Evolutionary conservation across 2,888 invertebrate species (phyloP), one percentile per base, ranked within the genome.

Genomic region (Harpalus rufipes): DNA sequence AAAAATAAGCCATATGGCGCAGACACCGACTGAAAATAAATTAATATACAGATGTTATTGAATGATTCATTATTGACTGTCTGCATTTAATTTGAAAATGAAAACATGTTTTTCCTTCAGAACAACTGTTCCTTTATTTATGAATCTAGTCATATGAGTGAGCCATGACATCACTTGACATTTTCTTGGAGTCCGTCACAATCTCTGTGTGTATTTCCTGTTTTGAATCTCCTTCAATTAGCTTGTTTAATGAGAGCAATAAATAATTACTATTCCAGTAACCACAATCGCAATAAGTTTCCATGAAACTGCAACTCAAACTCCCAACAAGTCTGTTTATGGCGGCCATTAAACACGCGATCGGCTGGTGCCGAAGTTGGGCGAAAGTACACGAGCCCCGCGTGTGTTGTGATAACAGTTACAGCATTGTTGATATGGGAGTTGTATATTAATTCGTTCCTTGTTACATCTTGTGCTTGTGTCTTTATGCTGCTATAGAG

Each of bases 351-450:
- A 74, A 74, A 74, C 44, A 44, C 18, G 51, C 72, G 44, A 74
- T 74, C 72, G 72, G 72, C 44, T 16, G 72, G 41, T 44, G 72
- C 44, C 72, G 72, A 78, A 78, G 78, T 58, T 78, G 21, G 56
- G 25, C 78, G 58, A 78, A 78, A 58, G 78, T 58, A 58, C 32
- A 78, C 58, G 58, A 58, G 58, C 32, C 78, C 78, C 59, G 68
- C 39, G 68, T 44, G 51, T 63, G 68, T 51, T n/a, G 85, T 80
- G 85, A 85, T 85, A 85, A 85, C 59, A 59, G 51, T 80, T 85
- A 80, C 72, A 68, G 80, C 39, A 72, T 80, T 72, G 85, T 80
- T 85, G 85, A 85, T 72, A 80, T 85, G 85, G 85, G 85, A 85
- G 85, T 80, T 85, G 85, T 85, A 80, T 85, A 85, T 79, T 80